Evolutionary conservation across 2,888 invertebrate genomes (phyloP), one percentile per base, ranked within the genome.

Genomic region (Microplitis deprimator): DNA sequence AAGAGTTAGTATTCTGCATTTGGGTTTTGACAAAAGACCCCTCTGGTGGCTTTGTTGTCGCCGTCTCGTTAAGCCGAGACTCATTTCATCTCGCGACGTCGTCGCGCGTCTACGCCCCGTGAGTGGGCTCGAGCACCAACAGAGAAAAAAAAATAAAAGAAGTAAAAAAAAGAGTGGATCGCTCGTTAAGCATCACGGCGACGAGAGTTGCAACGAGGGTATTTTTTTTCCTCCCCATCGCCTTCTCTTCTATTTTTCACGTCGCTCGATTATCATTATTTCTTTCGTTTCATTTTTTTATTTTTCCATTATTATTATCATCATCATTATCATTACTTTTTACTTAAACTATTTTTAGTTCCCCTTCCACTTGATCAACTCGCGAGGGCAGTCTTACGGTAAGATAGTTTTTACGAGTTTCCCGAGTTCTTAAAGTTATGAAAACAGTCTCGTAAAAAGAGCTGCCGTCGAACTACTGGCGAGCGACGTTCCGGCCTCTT

Each of bases 361-460:
- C 59, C 41, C 64, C 6, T 61, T 65, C 20, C 8, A 50, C 68
- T 76, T 41, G 68, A 17, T 41, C 76, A 64, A 75, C 77, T 77
- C 60, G 29, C 29, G 29, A 29, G 29, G 29, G 29, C 29, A 29
- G 29, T 29, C 72, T 74, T 73, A 17, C 17, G 40, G 68, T 77
- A 59, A 73, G 76, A 80, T 81, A 76, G 82, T 80, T 82, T 84
- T 83, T 80, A 82, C 81, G 82, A 82, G 80, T 78, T 81, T 74
- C 64, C 74, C 71, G 75, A 82, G 77, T 80, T 77, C 79, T 80
- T 80, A 77, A 80, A 80, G 81, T 82, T 81, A 82, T 78, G 82
- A 82, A 83, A 83, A 81, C 80, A 81, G 81, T 80, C 79, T 81
- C 81, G 78, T 80, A 82, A 82, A 80, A 79, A 70, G 69, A 67